Percentiles rank a stretch among this genome's conserved stretches.
Conservation (phyloP, 2,113 vertebrate genomes). For the Anoplopoma fimbria region DNA sequence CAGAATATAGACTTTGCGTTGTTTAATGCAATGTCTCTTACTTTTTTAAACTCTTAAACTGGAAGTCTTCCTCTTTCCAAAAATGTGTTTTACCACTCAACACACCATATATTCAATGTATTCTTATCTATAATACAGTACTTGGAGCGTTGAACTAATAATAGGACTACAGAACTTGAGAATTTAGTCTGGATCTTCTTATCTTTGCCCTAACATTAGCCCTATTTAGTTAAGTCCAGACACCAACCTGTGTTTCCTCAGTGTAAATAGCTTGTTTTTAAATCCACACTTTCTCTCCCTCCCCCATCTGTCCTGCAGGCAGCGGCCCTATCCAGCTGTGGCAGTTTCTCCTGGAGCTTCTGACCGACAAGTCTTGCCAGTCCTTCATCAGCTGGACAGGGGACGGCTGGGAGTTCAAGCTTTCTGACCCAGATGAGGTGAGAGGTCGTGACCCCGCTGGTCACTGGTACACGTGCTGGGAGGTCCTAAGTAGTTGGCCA, state of each 20-base stretch:
- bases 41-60: not conserved
- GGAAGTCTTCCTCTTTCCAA: not conserved
- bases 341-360: constrained; percentile 98
- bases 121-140: not conserved
- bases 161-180: not conserved
- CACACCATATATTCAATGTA: not conserved
- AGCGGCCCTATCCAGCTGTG: constrained; percentile 99
- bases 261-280: constrained; percentile 5
- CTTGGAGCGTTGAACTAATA: not conserved
- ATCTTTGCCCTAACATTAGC: not conserved
- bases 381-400: constrained; percentile 99
- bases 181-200: not conserved
- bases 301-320: constrained; percentile 83
- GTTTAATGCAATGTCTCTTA: not conserved
- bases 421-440: constrained; percentile 99
- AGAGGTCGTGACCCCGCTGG: constrained; percentile 67
- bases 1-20: not conserved
- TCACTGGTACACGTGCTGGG: constrained; percentile 65
- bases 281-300: constrained; percentile 26
- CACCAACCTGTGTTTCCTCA: not conserved
- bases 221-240: constrained; percentile 9
- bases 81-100: not conserved
- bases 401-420: constrained; percentile 99
- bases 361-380: constrained; percentile 99
- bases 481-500: constrained; percentile 75